Conservation (phyloP, 2,113 vertebrate species). For the Glaucomys volans region DNA sequence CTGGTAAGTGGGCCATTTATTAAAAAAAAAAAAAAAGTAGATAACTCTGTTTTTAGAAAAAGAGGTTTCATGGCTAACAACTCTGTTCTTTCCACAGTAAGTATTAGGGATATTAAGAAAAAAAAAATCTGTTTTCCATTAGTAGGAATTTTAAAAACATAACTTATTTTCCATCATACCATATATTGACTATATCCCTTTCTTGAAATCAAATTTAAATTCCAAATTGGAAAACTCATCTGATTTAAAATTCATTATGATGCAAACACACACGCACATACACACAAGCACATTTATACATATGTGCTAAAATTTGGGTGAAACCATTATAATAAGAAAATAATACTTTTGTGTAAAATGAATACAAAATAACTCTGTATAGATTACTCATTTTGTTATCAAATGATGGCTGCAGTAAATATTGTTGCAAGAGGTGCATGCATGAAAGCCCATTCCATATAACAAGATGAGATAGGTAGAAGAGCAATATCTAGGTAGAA, state of each 20-base stretch:
- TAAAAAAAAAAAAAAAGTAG: not conserved
- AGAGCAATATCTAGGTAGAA: not conserved
- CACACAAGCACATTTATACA: not conserved
- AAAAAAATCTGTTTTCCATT: not conserved
- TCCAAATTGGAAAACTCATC: not conserved
- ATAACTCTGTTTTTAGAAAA: not conserved
- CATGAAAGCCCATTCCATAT: not conserved
- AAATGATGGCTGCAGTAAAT: not conserved
- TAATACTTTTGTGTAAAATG: slow-evolving; percentile 29
- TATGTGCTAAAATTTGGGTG: not conserved
- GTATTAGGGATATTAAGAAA: not conserved
- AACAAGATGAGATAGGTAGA: not conserved
- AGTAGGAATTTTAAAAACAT: not conserved
- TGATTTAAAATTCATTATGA: slow-evolving; percentile 34
- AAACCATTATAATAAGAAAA: slow-evolving; percentile 26
- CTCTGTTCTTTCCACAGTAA: not conserved
- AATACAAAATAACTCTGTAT: not conserved
- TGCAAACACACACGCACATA: not conserved
- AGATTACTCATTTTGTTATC: not conserved
- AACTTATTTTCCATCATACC: not conserved
- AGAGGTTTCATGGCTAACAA: not conserved
- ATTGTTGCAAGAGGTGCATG: not conserved
- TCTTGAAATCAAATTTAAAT: slow-evolving; percentile 21
- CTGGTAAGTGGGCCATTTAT: not conserved
- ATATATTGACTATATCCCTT: not conserved